A percentile compares a stretch with the other conserved stretches of the same genome.
These are phyloP conservation scores for Contarinia nasturtii DNA, from an alignment of 1,140 invertebrate species.

Conservation along the genomic window DNA sequence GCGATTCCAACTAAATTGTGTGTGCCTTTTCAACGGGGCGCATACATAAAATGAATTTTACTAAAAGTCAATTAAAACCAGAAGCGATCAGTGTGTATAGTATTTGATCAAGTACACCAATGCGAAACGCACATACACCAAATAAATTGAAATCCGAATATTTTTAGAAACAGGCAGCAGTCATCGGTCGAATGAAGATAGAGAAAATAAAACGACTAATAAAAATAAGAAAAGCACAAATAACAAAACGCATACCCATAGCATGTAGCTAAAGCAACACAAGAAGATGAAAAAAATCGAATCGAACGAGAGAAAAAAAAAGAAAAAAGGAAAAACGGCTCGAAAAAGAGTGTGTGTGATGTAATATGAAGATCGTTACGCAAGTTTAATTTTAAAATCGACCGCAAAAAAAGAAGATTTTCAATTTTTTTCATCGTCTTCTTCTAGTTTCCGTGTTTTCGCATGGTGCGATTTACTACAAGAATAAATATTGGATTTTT, in stretches of 20 bases:
- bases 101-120: slow-evolving; percentile 4
- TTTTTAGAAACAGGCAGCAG: not conserved
- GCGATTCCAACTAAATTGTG: not conserved
- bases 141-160: not conserved
- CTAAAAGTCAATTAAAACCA: not conserved
- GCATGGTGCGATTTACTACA: too few species aligned
- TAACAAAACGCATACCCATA: slow-evolving; percentile 8
- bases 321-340: too few species aligned
- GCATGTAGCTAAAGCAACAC: not conserved
- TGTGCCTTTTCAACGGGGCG: too few species aligned
- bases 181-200: not conserved
- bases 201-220: not conserved
- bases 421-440: too few species aligned
- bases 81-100: slow-evolving; percentile 3
- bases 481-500: too few species aligned
- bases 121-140: not conserved
- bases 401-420: too few species aligned
- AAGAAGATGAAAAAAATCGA: not conserved
- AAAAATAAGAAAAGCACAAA: slow-evolving; percentile 5
- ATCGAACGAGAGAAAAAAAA: too few species aligned
- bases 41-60: not conserved
- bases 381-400: too few species aligned
- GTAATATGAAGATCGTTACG: too few species aligned
- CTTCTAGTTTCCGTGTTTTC: too few species aligned
- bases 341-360: too few species aligned